phyloP scores from a whole-genome alignment of 1,140 invertebrate species.

The Scaptomyza pallida region DNA sequence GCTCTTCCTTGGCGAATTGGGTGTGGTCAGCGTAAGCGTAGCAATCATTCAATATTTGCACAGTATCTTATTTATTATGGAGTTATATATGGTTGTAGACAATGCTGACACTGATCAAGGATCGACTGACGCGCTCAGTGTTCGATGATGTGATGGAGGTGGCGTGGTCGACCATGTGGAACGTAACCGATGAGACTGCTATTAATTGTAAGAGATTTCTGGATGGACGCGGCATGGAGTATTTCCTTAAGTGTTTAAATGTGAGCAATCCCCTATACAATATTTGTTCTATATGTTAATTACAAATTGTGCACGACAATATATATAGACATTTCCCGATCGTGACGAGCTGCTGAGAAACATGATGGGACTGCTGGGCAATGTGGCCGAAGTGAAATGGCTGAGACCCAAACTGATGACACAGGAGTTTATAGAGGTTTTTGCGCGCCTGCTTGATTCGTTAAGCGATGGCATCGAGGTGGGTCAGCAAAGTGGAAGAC shows the following conservation, averaged over 20 bases:
- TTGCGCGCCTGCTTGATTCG: constrained; percentile 93
- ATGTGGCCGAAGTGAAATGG: constrained; percentile 96
- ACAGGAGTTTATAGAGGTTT: constrained; percentile 92
- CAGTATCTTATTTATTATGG: background rate
- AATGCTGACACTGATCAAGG: constrained; percentile 93
- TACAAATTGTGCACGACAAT: background rate
- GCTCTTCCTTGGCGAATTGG: constrained; percentile 93
- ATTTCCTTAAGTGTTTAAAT: constrained; percentile 93
- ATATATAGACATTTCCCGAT: constrained; percentile 90
- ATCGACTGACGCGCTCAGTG: constrained; percentile 88
- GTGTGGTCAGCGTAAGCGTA: constrained; percentile 91
- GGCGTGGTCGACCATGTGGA: constrained; percentile 99
- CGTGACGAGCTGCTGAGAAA: constrained; percentile 95
- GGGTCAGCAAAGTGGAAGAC: constrained; percentile 58
- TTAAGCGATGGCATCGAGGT: constrained; percentile 97
- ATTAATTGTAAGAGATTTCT: constrained; percentile 96
- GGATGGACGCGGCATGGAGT: constrained; percentile 92
- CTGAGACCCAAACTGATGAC: constrained; percentile 94
- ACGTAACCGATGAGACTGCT: constrained; percentile 98
- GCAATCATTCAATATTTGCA: background rate
- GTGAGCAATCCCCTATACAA: constrained; percentile 87
- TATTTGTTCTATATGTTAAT: constrained; percentile 73
- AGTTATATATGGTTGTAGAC: constrained; percentile 86
- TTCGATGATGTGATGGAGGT: constrained; percentile 99
- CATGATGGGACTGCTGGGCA: constrained; percentile 98